These are phyloP conservation scores for Nothobranchius furzeri DNA, from an alignment of 2,113 vertebrate species.

Conservation along the genomic window DNA sequence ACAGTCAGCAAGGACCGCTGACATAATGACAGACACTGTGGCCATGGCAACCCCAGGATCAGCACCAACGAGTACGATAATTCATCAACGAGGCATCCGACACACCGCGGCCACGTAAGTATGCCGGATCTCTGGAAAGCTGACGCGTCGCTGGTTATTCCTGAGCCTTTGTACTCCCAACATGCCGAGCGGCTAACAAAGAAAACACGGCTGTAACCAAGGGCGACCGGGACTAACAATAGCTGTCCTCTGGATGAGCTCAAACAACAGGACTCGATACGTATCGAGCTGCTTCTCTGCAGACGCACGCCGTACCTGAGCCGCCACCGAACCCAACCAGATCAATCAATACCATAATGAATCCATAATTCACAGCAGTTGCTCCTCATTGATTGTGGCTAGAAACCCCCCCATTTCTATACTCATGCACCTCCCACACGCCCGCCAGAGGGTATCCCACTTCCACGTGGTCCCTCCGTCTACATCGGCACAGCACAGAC, in stretches of 20 bases:
- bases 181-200: conserved; percentile 56
- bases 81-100: conserved; percentile 63
- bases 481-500: background rate
- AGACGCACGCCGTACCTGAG: conserved; percentile 6
- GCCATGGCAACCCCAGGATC: conserved; percentile 78
- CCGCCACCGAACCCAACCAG: conserved; percentile 31
- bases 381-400: conserved; percentile 41
- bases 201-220: conserved; percentile 64
- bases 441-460: conserved; percentile 7
- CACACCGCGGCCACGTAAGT: conserved; percentile 63
- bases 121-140: conserved; percentile 48
- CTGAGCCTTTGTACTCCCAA: conserved; percentile 47
- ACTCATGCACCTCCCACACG: conserved; percentile 6
- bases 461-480: conserved; percentile 14
- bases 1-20: conserved; percentile 73
- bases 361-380: conserved; percentile 51
- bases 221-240: conserved; percentile 68
- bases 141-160: conserved; percentile 49
- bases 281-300: conserved; percentile 44
- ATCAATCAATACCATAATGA: conserved; percentile 56
- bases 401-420: conserved; percentile 35
- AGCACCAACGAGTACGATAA: conserved; percentile 75
- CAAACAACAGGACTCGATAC: conserved; percentile 44
- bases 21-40: conserved; percentile 79
- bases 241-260: conserved; percentile 55